These are phyloP conservation scores for Gadus macrocephalus DNA, from an alignment of 2,113 vertebrate species.

Conservation along the genomic window DNA sequence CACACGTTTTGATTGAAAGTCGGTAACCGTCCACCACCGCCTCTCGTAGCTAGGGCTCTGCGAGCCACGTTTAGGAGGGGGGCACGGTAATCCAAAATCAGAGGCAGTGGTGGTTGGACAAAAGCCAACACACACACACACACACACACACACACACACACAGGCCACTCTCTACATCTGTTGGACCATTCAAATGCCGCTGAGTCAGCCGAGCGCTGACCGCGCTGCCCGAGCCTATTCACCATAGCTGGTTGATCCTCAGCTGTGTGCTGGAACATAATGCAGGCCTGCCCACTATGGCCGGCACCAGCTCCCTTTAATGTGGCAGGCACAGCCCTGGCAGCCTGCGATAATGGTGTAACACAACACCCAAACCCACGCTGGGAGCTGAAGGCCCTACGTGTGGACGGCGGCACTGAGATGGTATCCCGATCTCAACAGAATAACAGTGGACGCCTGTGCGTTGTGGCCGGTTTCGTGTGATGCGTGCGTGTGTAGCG, in stretches of 20 bases:
- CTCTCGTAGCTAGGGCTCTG: background rate
- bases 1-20: no score
- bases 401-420: no score
- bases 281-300: slow-evolving; percentile 19
- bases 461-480: no score
- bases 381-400: background rate
- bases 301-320: slow-evolving; percentile 21
- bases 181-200: slow-evolving; percentile 59
- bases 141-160: slow-evolving; percentile 5
- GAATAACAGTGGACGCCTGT: no score
- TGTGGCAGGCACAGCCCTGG: slow-evolving; percentile 24
- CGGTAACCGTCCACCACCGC: slow-evolving; percentile 7
- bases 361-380: background rate
- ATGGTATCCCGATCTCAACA: no score
- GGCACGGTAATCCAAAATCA: slow-evolving; percentile 46
- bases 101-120: slow-evolving; percentile 54
- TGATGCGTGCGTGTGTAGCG: no score
- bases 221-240: slow-evolving; percentile 46
- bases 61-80: slow-evolving; percentile 22
- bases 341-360: slow-evolving; percentile 26
- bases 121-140: slow-evolving; percentile 42
- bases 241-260: slow-evolving; percentile 30
- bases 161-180: slow-evolving; percentile 29
- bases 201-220: slow-evolving; percentile 53
- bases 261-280: slow-evolving; percentile 25